These are phyloP conservation scores for Marmota monax DNA, from an alignment of 2,113 vertebrate species.

Conservation along the genomic window DNA sequence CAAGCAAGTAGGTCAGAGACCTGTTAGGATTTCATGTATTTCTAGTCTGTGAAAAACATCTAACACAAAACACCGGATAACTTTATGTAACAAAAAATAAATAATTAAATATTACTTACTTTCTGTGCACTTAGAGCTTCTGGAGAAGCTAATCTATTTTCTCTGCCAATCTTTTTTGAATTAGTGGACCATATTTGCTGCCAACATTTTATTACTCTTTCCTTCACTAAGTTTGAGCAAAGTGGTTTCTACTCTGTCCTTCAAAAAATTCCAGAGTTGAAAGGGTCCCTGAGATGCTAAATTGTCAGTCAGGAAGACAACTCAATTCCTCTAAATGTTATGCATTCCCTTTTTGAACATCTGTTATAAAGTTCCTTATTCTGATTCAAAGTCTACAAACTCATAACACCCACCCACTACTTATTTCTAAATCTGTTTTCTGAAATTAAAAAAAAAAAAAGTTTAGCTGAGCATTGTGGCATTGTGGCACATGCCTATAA, in stretches of 20 bases:
- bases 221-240: constrained; percentile 41
- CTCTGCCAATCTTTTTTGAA: neutral
- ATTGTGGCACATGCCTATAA: no score
- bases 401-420: constrained; percentile 25
- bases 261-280: constrained; percentile 41
- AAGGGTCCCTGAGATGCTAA: neutral
- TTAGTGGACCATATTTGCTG: neutral
- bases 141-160: constrained; percentile 22
- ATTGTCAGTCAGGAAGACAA: neutral
- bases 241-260: constrained; percentile 37
- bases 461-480: no score
- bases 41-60: constrained; percentile 46
- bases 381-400: constrained; percentile 42
- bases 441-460: constrained; percentile 61
- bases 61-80: constrained; percentile 37
- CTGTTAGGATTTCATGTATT: constrained; percentile 20
- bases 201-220: neutral
- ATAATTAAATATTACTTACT: constrained; percentile 57
- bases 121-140: constrained; percentile 21
- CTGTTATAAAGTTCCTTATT: constrained; percentile 32
- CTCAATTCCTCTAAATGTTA: constrained; percentile 30
- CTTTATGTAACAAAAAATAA: constrained; percentile 57
- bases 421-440: constrained; percentile 66
- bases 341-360: neutral
- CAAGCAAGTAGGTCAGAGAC: constrained; percentile 1